phyloP scores from a whole-genome alignment of 2,888 invertebrate species.

The Limnephilus lunatus region DNA sequence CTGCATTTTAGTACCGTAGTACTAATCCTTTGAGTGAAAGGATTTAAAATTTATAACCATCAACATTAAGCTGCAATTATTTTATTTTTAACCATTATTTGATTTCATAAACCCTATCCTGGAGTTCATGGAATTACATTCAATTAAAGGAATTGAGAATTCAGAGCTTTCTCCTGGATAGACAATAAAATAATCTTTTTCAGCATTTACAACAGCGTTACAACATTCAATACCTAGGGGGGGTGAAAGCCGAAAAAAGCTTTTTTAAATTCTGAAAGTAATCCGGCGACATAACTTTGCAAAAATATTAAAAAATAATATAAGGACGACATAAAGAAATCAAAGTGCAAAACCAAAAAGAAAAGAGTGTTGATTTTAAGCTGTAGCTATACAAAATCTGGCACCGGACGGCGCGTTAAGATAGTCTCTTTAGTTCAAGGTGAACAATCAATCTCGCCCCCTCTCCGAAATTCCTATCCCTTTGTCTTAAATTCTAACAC shows the following conservation, averaged over 20 bases:
- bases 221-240: background rate
- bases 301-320: background rate
- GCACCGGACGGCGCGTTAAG: background rate
- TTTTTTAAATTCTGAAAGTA: background rate
- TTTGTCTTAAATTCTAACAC: constrained; percentile 30
- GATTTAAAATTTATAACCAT: background rate
- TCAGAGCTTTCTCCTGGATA: background rate
- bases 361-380: background rate
- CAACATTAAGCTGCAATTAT: background rate
- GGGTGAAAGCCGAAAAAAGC: background rate
- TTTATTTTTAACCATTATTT: background rate
- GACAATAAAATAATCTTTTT: background rate
- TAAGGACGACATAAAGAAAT: background rate
- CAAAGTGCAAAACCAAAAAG: background rate
- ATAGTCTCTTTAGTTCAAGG: background rate
- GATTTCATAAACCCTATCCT: background rate
- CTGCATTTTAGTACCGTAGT: no score
- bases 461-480: constrained; percentile 7
- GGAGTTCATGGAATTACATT: background rate
- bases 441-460: constrained; percentile 26
- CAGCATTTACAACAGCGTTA: no score
- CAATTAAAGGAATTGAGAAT: background rate
- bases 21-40: background rate
- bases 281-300: background rate
- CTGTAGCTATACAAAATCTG: background rate